Evolutionary conservation across 2,888 invertebrate species (phyloP), one percentile per base, ranked within the genome.

Genomic region (Drosophila anomalata): DNA sequence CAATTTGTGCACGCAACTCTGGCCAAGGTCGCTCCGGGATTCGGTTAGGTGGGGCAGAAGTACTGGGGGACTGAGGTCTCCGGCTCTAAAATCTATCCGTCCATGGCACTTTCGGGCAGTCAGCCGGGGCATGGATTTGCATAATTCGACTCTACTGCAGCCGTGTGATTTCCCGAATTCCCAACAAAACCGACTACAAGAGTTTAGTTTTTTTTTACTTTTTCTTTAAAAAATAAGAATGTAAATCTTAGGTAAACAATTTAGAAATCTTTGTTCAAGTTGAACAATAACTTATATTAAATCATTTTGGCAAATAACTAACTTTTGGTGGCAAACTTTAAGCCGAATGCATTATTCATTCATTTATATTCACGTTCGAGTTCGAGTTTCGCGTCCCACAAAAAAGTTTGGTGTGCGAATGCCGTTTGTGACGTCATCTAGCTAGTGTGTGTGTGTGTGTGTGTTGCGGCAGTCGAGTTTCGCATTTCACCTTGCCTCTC

Each of bases 1-100:
- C 79, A 82, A 79, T 78, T 82, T 80, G 80, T 75, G 79, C 79
- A 80, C 80, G 82, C 80, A 79, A 80, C 70, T n/a, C 36, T 75
- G 63, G 44, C 78, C 82, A 80, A 80, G 80, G 80, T 80, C 80
- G 77, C 26, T 47, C 22, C 70, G 69, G 60, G 56, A 47, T 47
- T 22, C 33, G 55, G 50, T 8, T 36, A 29, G 29, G 29, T 9
- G 29, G 29, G 29, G 8, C 31, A 12, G 36, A 12, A 1, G 3
- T 1, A n/a, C 36, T 11, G n/a, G n/a, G 39, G 14, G 8, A n/a
- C 17, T 41, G 41, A 14, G 39, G 39, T 1, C 8, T 9, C 2
- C 3, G 29, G 29, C 9, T 29, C 41, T 14, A 41, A 41, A 41
- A 41, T 41, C 63, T 33, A 56, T 56, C 65, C 54, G 56, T 47